phyloP scores from a whole-genome alignment of 2,113 vertebrate genomes.

The Empidonax traillii region DNA sequence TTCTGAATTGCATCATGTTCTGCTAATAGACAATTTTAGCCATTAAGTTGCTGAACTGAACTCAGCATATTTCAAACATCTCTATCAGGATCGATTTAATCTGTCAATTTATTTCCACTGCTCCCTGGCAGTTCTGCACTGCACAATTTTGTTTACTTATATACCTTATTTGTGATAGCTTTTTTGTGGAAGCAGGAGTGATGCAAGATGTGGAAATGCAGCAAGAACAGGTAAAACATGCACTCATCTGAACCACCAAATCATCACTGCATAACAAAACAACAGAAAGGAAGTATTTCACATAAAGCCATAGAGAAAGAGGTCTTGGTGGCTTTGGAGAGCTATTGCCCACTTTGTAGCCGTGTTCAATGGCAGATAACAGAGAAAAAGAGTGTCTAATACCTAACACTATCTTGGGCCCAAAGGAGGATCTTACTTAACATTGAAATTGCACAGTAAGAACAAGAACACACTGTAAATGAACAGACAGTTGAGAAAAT shows the following conservation, averaged over 20 bases:
- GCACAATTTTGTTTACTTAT: neutral
- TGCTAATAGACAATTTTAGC: neutral
- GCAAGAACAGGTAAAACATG: neutral
- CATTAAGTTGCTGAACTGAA: neutral
- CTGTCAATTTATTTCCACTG: neutral
- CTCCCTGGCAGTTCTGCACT: neutral
- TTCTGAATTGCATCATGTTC: neutral
- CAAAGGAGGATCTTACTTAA: neutral
- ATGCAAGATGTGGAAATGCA: neutral
- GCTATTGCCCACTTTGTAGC: neutral
- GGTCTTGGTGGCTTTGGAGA: neutral
- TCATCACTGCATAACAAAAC: rapidly evolving
- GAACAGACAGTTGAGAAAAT: constrained; percentile 1
- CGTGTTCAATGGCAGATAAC: neutral
- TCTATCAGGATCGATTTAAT: neutral
- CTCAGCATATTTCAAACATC: neutral
- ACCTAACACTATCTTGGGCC: neutral
- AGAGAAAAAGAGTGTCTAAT: neutral
- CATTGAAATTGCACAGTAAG: neutral
- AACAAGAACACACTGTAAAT: neutral
- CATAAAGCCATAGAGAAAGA: neutral
- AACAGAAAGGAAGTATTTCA: neutral
- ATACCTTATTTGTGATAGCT: neutral
- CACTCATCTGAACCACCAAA: neutral
- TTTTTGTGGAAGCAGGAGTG: neutral